These are phyloP conservation scores for Hirtodrosophila trivittata DNA, from an alignment of 2,888 invertebrate genomes.

Conservation along the genomic window DNA sequence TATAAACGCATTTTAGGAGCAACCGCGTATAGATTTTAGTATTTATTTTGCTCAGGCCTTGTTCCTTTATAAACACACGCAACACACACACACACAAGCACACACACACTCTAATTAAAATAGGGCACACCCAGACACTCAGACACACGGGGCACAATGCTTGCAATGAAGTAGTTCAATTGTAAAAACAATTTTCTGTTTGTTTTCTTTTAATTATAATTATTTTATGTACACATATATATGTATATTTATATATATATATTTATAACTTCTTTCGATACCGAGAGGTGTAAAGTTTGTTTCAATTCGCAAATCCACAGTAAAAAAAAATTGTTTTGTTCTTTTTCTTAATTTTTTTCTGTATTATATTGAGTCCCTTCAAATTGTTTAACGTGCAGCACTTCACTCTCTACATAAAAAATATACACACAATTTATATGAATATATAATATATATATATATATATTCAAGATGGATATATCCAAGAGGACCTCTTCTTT, in stretches of 20 bases:
- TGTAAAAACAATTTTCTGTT: conserved; percentile 43
- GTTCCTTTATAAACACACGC: conserved; percentile 10
- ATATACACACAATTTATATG: conserved; percentile 20
- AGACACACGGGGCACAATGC: conserved; percentile 56
- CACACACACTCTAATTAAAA: conserved; percentile 1
- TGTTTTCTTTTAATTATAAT: conserved; percentile 36
- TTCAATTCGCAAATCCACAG: conserved; percentile 7
- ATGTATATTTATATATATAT: conserved; percentile 20
- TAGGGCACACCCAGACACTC: conserved; percentile 13
- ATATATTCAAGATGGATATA: conserved; percentile 42
- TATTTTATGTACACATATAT: conserved; percentile 9
- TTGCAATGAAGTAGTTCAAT: conserved; percentile 65
- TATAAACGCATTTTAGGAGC: too few relatives aligned
- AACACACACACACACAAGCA: conserved; percentile 21
- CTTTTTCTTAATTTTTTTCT: conserved; percentile 4
- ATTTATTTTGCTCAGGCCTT: conserved; percentile 31
- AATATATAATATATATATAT: conserved; percentile 24
- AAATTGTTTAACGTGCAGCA: conserved; percentile 24
- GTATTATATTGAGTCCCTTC: conserved; percentile 5
- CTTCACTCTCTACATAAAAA: conserved; percentile 18
- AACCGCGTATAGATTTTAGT: too few relatives aligned
- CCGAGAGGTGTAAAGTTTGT: conserved; percentile 10
- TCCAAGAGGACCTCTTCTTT: conserved; percentile 73
- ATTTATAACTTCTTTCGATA: conserved; percentile 17
- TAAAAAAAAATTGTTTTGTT: too few relatives aligned